phyloP scores from a whole-genome alignment of 2,113 vertebrate species.

The Cyprinodon brontotheroides region DNA sequence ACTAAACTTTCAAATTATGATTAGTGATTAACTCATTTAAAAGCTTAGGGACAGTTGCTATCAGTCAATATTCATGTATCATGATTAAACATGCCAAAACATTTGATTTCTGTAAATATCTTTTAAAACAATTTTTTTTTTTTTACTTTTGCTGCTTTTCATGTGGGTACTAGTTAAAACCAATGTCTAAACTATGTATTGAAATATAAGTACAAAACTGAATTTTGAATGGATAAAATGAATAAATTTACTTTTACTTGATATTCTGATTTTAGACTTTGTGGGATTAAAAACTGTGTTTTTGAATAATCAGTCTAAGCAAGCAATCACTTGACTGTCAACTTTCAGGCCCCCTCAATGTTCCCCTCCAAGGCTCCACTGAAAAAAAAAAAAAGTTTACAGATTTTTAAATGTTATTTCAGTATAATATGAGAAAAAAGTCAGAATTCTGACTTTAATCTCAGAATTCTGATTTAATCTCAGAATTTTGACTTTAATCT shows the following conservation, averaged over 20 bases:
- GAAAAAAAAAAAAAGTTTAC: not conserved
- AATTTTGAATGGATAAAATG: not conserved
- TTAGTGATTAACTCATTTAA: no score
- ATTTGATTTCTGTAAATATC: not conserved
- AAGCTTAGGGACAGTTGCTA: no score
- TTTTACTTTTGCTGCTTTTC: not conserved
- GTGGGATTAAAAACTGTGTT: not conserved
- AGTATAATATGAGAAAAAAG: no score
- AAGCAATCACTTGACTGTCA: not conserved
- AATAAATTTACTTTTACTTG: not conserved
- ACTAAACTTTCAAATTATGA: no score
- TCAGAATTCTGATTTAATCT: no score
- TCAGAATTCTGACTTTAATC: no score
- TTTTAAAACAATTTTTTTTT: not conserved
- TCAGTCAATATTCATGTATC: not conserved
- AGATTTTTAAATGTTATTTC: not conserved
- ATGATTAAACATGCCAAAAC: not conserved
- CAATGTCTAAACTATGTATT: not conserved
- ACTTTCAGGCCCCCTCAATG: not conserved
- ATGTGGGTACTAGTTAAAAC: not conserved
- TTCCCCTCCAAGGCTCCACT: not conserved
- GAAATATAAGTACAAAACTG: not conserved
- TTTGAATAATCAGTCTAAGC: not conserved
- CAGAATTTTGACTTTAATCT: no score
- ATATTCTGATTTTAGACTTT: not conserved